Conservation (phyloP, 2,888 invertebrate species). For the Drosophila peninsularis region DNA sequence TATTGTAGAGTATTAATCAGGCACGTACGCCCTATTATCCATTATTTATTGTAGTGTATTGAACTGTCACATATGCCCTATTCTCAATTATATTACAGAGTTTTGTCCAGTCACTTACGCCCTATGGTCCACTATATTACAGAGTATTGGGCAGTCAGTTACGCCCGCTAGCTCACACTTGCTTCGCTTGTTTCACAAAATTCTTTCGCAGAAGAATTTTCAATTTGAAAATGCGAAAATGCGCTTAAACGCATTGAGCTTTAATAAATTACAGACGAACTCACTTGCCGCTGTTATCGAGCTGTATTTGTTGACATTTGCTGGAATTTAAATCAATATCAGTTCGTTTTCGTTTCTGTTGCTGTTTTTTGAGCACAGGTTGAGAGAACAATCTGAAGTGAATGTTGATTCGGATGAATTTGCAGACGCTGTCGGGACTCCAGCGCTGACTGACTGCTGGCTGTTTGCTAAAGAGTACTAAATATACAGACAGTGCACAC, state of each 20-base stretch:
- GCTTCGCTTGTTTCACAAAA: not conserved
- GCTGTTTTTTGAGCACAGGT: not conserved
- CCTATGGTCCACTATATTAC: too few species aligned
- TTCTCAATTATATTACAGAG: too few species aligned
- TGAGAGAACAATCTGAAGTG: slow-evolving; percentile 16
- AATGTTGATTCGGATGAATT: slow-evolving; percentile 51
- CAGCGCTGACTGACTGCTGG: slow-evolving; percentile 6
- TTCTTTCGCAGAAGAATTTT: not conserved
- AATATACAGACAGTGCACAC: not conserved
- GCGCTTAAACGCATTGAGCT: slow-evolving; percentile 1
- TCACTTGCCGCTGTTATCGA: slow-evolving; percentile 1
- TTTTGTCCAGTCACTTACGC: not conserved
- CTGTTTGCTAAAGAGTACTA: slow-evolving; percentile 34
- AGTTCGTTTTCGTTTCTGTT: not conserved
- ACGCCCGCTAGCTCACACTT: not conserved
- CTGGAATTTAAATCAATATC: slow-evolving; percentile 27
- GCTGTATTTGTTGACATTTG: slow-evolving; percentile 5
- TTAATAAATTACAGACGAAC: slow-evolving; percentile 4
- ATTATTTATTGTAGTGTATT: too few species aligned
- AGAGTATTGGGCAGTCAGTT: too few species aligned
- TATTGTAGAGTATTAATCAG: too few species aligned
- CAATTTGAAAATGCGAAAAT: slow-evolving; percentile 1
- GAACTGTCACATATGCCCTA: too few species aligned
- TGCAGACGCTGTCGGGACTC: slow-evolving; percentile 16
- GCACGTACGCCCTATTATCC: too few species aligned